Base-by-base conservation (phyloP, 2,797 vertebrate species). In the Meriones psammophilus region DNA sequence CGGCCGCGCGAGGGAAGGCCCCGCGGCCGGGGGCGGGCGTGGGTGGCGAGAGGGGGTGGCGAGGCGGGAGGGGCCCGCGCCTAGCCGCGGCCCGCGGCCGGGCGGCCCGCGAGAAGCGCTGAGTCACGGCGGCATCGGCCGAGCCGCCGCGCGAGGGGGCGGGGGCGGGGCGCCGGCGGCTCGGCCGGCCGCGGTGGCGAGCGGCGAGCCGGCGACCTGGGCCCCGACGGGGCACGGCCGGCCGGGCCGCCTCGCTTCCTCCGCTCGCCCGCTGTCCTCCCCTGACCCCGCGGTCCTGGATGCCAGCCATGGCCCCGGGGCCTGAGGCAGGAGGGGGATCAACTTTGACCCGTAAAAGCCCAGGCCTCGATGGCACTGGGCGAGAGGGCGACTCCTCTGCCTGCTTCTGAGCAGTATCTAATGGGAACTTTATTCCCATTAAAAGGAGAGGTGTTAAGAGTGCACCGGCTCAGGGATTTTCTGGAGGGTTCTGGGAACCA, bases 71-170 rank as follows among this genome's bases (percentile, higher is more conserved):
- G 92, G 83, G 97, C 87, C 95, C 36, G 91, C 83, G 42, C 39
- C 73, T 0, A 68, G 95, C 93, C 22, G 92, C 85, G 2, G 93
- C 85, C 68, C 33, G 33, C 56, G 71, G 86, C 92, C 2, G 10
- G 66, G 74, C 92, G 2, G 97, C 85, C 84, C 4, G 92, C 2
- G 80, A 88, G 97, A 97, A 97, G 89, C 96, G 97, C 97, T 97
- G 97, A 97, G 97, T 97, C 97, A 97, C 20, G 94, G 96, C 88
- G 80, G 36, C 74, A 87, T 73, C 81, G 0, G 86, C 86, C 17
- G 46, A 42, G 95, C 60, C 1, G 64, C 89, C 89, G 66, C 6
- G 79, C 8, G 74, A 58, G 90, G 86, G 33, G 84, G 88, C 50
- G 89, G 89, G 46, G 90, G 91, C 36, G 71, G 86, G n/a, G 80